Base-by-base conservation (phyloP, 2,797 vertebrate genomes). In the Myripristis jacobus region DNA sequence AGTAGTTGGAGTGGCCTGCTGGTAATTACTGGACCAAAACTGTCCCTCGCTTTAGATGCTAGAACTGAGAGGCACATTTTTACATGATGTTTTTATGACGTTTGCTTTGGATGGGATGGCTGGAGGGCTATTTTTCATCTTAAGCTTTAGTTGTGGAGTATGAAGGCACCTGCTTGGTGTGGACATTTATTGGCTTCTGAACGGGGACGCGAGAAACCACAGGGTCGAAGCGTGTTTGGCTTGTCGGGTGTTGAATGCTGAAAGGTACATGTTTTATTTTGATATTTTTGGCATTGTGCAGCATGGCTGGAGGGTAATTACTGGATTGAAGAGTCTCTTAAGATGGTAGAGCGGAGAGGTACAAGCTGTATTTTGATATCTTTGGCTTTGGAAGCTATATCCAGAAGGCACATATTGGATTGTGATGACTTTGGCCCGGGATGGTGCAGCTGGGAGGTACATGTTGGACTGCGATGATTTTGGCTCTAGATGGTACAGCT, bases 361-460 rank as follows among this genome's bases (percentile, higher is more conserved):
- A 51, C 51, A 57, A 60, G 66, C 62, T 59, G 66, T 64, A 48
- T 77, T 75, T 70, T 74, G 61, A 74, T 76, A 72, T 51, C 70
- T 74, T 50, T 83, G 80, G 77, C 73, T 10, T 47, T 11, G 1
- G 19, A 22, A 2, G 51, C 51, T 8, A 53, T 77, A 46, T 74
- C 67, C 84, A 82, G 79, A 79, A 69, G 69, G 75, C 41, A 46
- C n/a, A 13, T 62, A 19, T 67, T 74, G 61, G 67, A 80, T 48
- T 36, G 58, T 56, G 75, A 83, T 56, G 78, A 48, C 73, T 77
- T 73, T 80, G 81, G 79, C 77, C 21, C 18, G 0, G 41, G 48
- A 47, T 18, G 25, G 56, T 57, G 3, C 68, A 64, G 71, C 74
- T 73, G 72, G 75, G 56, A 69, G 59, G 25, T 27, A 44, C 43